Evolutionary conservation across 1,140 invertebrate genomes (phyloP).

Genomic region (Battus philenor): DNA sequence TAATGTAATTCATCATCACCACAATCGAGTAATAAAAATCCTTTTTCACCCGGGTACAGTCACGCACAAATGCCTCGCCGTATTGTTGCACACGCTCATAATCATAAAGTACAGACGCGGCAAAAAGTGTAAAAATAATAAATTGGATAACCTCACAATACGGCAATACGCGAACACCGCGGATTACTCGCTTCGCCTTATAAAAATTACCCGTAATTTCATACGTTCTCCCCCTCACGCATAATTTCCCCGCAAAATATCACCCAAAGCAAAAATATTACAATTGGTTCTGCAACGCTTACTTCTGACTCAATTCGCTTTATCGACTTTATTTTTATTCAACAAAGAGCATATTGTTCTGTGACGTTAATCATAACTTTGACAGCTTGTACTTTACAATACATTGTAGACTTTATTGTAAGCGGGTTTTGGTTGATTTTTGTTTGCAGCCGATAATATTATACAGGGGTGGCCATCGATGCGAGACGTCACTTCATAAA

Average conservation of each 20-base stretch:
- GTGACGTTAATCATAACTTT: slow-evolving; percentile 1
- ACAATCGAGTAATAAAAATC: too few species aligned
- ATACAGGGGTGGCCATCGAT: slow-evolving; percentile 32
- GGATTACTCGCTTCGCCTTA: slow-evolving; percentile 10
- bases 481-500: slow-evolving; percentile 33
- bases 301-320: slow-evolving; percentile 4
- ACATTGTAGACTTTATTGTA: slow-evolving; percentile 11
- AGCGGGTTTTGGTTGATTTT: background rate
- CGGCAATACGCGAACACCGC: slow-evolving; percentile 10
- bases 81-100: background rate
- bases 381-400: background rate
- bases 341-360: too few species aligned
- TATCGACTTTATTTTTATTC: slow-evolving; percentile 13
- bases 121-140: slow-evolving; percentile 17
- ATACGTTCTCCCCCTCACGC: slow-evolving; percentile 6
- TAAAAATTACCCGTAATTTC: slow-evolving; percentile 11
- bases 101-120: background rate
- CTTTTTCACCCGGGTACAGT: too few species aligned
- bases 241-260: slow-evolving; percentile 17
- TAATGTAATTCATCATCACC: too few species aligned
- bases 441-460: background rate
- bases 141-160: slow-evolving; percentile 7
- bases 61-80: too few species aligned
- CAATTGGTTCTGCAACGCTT: slow-evolving; percentile 23
- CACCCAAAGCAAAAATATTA: slow-evolving; percentile 25